A percentile compares a stretch with the other conserved stretches of the same genome.
Evolutionary conservation across 2,797 vertebrate genomes (phyloP).

Genomic region (Echiichthys vipera): DNA sequence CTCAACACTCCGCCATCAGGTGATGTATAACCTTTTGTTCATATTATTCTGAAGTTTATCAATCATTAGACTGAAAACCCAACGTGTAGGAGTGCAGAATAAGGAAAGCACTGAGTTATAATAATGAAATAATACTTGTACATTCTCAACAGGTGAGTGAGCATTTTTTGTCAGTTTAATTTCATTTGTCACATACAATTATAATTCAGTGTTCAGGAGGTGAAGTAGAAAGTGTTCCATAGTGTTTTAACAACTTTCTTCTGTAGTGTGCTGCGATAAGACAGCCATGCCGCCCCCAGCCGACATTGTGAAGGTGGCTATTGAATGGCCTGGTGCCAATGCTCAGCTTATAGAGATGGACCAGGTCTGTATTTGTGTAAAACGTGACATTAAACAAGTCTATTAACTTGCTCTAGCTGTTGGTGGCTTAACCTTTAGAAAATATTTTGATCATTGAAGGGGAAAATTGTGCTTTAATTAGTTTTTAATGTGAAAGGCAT

Average conservation of each 20-base stretch:
- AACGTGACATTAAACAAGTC: background rate
- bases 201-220: background rate
- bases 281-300: conserved; percentile 89
- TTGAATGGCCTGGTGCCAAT: conserved; percentile 98
- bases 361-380: conserved; percentile 83
- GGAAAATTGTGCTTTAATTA: background rate
- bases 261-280: conserved; percentile 37
- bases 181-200: background rate
- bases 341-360: conserved; percentile 98
- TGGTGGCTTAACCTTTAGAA: background rate
- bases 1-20: conserved; percentile 58
- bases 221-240: background rate
- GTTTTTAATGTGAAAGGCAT: conserved; percentile 7
- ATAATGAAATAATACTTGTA: background rate
- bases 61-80: background rate
- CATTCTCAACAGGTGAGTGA: background rate
- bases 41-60: background rate
- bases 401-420: background rate
- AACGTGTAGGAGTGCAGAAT: background rate
- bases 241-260: background rate
- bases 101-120: background rate
- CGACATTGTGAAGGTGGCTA: conserved; percentile 98
- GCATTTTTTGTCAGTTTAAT: too few relatives aligned
- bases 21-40: conserved; percentile 44
- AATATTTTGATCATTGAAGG: background rate